These are phyloP conservation scores for Drosophila lini DNA, from an alignment of 1,140 invertebrate species.

Conservation along the genomic window DNA sequence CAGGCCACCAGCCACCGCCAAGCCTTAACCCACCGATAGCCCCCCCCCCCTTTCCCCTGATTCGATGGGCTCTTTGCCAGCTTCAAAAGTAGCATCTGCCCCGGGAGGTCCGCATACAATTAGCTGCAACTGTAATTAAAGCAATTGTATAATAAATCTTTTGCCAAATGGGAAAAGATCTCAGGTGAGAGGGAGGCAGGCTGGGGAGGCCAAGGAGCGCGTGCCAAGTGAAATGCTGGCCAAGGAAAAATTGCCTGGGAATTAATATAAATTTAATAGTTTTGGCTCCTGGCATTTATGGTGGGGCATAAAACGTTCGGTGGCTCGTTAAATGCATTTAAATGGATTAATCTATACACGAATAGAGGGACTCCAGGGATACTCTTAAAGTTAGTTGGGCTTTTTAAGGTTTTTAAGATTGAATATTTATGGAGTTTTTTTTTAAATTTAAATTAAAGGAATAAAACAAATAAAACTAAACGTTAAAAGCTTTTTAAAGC, in stretches of 20 bases:
- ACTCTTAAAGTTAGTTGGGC: not conserved
- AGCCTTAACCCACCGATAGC: not conserved
- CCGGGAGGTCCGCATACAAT: conserved; percentile 68
- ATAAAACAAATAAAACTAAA: not conserved
- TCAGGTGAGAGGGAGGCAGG: not conserved
- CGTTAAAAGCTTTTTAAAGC: too few relatives aligned
- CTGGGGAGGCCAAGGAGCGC: conserved; percentile 2
- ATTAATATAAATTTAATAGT: conserved; percentile 83
- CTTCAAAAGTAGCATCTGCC: conserved; percentile 68
- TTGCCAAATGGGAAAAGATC: conserved; percentile 69
- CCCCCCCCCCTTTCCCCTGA: not conserved
- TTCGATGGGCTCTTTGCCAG: conserved; percentile 46
- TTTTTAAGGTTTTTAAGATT: not conserved
- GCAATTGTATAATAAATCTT: conserved; percentile 80
- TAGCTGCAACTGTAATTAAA: conserved; percentile 82
- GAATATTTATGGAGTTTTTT: not conserved
- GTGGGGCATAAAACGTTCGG: conserved; percentile 45
- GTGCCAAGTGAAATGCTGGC: conserved; percentile 69
- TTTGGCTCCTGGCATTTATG: conserved; percentile 71
- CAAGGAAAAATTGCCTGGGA: conserved; percentile 59
- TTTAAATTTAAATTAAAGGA: not conserved
- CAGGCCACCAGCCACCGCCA: not conserved
- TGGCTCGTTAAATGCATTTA: conserved; percentile 67
- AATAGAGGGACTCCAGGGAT: not conserved
- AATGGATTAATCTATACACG: conserved; percentile 12